Percentiles rank a stretch among this genome's conserved stretches.
phyloP scores from a whole-genome alignment of 1,140 invertebrate genomes.

The Heliconius melpomene region DNA sequence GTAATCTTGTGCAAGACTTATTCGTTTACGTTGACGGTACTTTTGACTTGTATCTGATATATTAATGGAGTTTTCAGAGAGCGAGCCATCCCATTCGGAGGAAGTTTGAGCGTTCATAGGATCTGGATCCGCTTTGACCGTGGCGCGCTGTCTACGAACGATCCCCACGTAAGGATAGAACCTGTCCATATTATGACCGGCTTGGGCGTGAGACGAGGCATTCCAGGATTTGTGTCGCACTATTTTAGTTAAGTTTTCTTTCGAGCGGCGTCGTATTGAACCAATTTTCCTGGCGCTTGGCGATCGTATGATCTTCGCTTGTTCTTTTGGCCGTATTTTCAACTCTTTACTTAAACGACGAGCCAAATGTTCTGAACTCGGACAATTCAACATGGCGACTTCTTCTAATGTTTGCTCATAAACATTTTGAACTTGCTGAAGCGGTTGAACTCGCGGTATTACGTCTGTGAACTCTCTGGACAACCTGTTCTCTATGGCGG shows the following conservation, averaged over 20 bases:
- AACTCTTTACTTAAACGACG: constrained; percentile 86
- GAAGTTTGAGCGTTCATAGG: constrained; percentile 42
- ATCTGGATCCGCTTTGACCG: constrained; percentile 51
- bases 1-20: constrained; percentile 60
- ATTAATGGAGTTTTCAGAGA: constrained; percentile 55
- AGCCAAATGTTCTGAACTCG: constrained; percentile 86
- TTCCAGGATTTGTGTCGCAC: constrained; percentile 78
- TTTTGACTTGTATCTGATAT: constrained; percentile 60
- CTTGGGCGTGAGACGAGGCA: constrained; percentile 63
- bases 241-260: constrained; percentile 75
- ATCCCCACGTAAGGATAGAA: constrained; percentile 72
- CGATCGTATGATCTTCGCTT: constrained; percentile 88
- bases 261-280: constrained; percentile 85
- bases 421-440: constrained; percentile 84
- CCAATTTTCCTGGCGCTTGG: constrained; percentile 91
- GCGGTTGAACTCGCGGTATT: constrained; percentile 68
- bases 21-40: constrained; percentile 64
- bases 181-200: constrained; percentile 57
- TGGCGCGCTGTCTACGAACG: constrained; percentile 54
- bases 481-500: constrained; percentile 85
- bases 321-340: constrained; percentile 85
- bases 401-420: constrained; percentile 88
- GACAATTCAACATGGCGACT: constrained; percentile 82
- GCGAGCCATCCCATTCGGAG: constrained; percentile 56
- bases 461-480: constrained; percentile 85